These are phyloP conservation scores for Lamprotornis superbus DNA, from an alignment of 2,113 vertebrate species.

Conservation along the genomic window DNA sequence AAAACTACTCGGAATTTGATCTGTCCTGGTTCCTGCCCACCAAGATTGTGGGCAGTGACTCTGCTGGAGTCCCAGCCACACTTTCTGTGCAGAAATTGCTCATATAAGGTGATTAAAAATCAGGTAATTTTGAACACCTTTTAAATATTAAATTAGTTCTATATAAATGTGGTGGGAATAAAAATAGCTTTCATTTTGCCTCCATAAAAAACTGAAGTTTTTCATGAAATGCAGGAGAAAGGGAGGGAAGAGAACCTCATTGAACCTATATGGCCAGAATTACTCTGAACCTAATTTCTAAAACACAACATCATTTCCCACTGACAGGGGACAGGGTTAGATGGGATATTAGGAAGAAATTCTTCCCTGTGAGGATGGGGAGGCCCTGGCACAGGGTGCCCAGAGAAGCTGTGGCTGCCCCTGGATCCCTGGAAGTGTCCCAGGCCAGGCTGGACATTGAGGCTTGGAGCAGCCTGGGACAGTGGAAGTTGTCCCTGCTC, in stretches of 20 bases:
- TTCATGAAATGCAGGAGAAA: not conserved
- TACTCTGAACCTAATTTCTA: not conserved
- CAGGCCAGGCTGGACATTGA: accelerated
- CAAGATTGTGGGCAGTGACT: not conserved
- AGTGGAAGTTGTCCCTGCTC: not conserved
- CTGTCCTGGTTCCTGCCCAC: not conserved
- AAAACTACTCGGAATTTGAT: not conserved
- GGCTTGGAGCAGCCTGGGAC: accelerated
- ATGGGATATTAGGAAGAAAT: not conserved
- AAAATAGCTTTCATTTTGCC: not conserved
- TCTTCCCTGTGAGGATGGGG: accelerated
- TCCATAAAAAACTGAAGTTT: not conserved
- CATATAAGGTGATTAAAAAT: not conserved
- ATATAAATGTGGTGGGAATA: not conserved
- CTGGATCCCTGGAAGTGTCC: not conserved
- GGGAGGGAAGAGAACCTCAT: not conserved
- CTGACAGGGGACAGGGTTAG: not conserved
- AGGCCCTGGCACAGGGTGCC: not conserved
- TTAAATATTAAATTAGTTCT: not conserved
- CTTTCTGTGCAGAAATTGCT: not conserved
- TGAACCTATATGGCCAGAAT: not conserved
- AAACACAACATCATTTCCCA: not conserved
- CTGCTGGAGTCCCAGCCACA: not conserved
- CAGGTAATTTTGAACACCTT: not conserved
- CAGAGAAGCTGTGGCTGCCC: not conserved